A percentile compares a stretch with the other conserved stretches of the same genome.
Evolutionary conservation across 2,888 invertebrate genomes (phyloP).

Genomic region (Ornithoptera alexandrae): DNA sequence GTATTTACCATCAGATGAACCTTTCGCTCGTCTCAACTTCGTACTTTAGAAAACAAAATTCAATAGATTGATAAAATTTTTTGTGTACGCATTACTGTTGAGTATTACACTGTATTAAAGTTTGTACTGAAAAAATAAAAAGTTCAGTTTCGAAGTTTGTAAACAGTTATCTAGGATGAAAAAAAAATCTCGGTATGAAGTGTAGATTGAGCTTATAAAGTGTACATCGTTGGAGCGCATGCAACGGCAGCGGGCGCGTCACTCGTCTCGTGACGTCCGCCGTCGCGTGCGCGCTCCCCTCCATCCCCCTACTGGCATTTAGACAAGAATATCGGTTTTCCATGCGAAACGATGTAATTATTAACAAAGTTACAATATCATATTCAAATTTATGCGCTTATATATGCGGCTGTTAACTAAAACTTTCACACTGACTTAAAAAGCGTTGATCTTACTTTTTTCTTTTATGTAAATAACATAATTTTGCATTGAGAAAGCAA

Average conservation of each 20-base stretch:
- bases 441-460: background rate
- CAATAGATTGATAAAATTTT: too few species aligned
- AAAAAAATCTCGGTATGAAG: background rate
- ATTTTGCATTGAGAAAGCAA: too few species aligned
- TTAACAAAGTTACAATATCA: constrained; percentile 44
- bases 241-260: constrained; percentile 26
- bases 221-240: constrained; percentile 17
- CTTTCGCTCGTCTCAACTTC: too few species aligned
- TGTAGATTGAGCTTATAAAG: constrained; percentile 10
- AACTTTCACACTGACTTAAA: background rate
- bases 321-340: constrained; percentile 60
- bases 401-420: background rate
- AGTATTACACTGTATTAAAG: too few species aligned
- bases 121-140: too few species aligned
- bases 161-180: background rate
- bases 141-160: too few species aligned
- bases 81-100: too few species aligned
- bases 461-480: too few species aligned
- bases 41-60: too few species aligned
- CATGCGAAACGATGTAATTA: constrained; percentile 53
- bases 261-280: constrained; percentile 41
- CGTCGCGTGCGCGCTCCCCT: constrained; percentile 62
- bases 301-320: constrained; percentile 40
- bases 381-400: constrained; percentile 32
- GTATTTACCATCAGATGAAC: too few species aligned